Base-by-base conservation (phyloP, 1,140 invertebrate species). In the Caerostris darwini region DNA sequence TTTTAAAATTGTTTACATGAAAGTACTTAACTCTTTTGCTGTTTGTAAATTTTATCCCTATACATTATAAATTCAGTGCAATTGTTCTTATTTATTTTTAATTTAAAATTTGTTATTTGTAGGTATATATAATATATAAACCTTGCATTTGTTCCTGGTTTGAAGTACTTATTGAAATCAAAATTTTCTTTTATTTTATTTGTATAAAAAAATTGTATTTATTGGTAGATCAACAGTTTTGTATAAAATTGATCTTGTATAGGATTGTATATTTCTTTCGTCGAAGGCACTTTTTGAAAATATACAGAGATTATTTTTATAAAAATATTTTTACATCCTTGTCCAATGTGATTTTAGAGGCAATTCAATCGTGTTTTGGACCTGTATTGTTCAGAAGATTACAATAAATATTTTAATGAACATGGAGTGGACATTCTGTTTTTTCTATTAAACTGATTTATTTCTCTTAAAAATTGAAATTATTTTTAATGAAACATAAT, bases 401-500 rank as follows among this genome's bases (percentile, higher is more conserved):
- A 64, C 59, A 88, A 88, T 88, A 88, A 88, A 88, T 88, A 88
- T 88, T 88, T 88, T 88, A 88, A 88, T 17, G 58, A 61, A 88
- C 34, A 12, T 88, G 14, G n/a, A 34, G 17, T 57, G 19, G 53
- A 4, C 19, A 34, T 34, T 34, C 34, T 85, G 56, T 17, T 10
- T 7, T 10, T 58, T 81, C 61, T 5, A 14, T 17, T 34, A 34
- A 34, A 34, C 34, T 34, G 34, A 34, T 34, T 34, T 2, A 34
- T 34, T 34, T 34, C 34, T 34, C 34, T 34, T 34, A 34, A 34
- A 34, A 34, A 34, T 34, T 34, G 34, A 34, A 34, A 34, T 34
- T 34, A 34, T 34, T 34, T 34, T 34, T 34, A 34, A 34, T 34
- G 34, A 34, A 34, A 2, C 34, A 34, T 34, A 12, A 14, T 10